A percentile compares a stretch with the other conserved stretches of the same genome.
Conservation (phyloP, 2,113 vertebrate species). For the Eretmochelys imbricata region DNA sequence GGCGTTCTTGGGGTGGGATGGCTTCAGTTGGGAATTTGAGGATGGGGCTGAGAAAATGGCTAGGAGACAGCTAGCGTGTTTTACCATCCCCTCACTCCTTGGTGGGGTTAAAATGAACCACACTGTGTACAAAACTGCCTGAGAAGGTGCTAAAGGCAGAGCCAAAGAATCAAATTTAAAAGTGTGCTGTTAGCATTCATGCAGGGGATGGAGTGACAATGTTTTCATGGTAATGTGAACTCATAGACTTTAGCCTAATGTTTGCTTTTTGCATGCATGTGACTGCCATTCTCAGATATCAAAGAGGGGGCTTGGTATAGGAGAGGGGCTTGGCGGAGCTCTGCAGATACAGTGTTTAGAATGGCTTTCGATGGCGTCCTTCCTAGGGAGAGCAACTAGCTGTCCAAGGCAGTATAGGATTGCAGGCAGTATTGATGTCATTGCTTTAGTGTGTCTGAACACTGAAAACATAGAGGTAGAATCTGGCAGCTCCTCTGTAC, state of each 20-base stretch:
- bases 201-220: neutral
- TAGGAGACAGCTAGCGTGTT: neutral
- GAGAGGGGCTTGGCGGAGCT: neutral
- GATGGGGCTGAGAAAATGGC: neutral
- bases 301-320: neutral
- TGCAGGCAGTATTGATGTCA: conserved; percentile 26
- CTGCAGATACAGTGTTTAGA: neutral
- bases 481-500: neutral
- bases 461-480: neutral
- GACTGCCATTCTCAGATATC: neutral
- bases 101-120: neutral
- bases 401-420: neutral
- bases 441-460: conserved; percentile 42
- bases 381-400: conserved; percentile 50
- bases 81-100: neutral
- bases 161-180: neutral
- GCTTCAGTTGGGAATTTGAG: neutral
- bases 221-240: neutral
- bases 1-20: neutral
- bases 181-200: neutral
- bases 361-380: neutral
- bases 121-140: neutral
- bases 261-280: neutral
- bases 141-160: neutral
- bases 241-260: neutral